These are phyloP conservation scores for Trididemnum miniatum DNA, from an alignment of 23 tunicate genomes.

Conservation along the genomic window DNA sequence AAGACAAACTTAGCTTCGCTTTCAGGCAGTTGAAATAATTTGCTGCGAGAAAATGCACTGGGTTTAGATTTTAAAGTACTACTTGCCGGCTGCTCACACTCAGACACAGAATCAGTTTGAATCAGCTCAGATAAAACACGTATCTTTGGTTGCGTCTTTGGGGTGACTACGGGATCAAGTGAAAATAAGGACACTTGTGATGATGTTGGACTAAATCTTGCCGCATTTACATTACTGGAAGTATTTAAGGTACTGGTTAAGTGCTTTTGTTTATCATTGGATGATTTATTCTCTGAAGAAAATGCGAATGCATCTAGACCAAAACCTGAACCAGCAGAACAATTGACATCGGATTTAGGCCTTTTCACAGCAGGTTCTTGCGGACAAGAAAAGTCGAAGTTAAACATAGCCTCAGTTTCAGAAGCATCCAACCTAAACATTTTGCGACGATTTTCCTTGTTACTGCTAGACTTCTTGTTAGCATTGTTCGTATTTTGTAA, in stretches of 20 bases:
- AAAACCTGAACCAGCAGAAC: not conserved
- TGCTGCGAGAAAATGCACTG: not conserved
- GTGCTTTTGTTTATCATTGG: not conserved
- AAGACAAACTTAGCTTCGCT: conserved; percentile 8
- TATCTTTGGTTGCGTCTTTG: conserved; percentile 1
- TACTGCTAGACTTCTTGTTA: not conserved
- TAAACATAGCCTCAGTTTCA: conserved; percentile 18
- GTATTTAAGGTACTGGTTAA: not conserved
- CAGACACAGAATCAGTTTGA: too few species aligned
- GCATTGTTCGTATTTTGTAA: not conserved
- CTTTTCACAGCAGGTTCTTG: not conserved
- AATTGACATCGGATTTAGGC: not conserved
- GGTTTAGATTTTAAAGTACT: not conserved
- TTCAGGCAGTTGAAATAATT: conserved; percentile 20
- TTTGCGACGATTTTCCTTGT: not conserved
- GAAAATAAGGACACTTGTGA: conserved; percentile 24
- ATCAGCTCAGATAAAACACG: not conserved
- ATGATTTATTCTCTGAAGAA: not conserved
- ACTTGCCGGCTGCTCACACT: too few species aligned
- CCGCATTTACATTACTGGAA: not conserved
- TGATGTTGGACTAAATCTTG: not conserved
- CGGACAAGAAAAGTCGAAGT: not conserved
- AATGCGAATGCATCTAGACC: not conserved
- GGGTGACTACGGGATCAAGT: not conserved
- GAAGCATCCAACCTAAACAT: not conserved